phyloP scores from a whole-genome alignment of 2,113 vertebrate species.

The Petrocephalus microphthalmus region DNA sequence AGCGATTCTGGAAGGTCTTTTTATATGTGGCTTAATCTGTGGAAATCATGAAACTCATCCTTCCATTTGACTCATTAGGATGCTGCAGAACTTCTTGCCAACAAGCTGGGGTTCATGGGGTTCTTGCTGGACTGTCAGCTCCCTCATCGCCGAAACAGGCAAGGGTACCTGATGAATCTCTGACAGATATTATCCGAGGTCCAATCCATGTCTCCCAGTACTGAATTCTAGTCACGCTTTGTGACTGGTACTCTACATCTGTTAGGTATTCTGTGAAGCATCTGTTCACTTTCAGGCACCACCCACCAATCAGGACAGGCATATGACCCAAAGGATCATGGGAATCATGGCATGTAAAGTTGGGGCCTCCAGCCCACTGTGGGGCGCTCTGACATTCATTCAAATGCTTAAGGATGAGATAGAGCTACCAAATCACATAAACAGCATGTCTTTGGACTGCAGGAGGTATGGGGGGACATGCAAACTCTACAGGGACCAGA shows the following conservation, averaged over 20 bases:
- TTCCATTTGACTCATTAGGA: too few relatives aligned
- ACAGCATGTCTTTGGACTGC: neutral
- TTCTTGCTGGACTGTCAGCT: neutral
- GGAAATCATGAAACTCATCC: neutral
- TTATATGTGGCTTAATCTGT: neutral
- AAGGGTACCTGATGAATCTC: neutral
- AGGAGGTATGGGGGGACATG: neutral
- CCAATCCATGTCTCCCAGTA: neutral
- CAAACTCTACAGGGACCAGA: neutral
- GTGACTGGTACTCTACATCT: neutral
- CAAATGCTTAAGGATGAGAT: neutral
- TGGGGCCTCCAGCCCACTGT: neutral
- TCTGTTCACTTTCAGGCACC: neutral
- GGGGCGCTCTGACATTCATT: neutral
- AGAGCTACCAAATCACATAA: neutral
- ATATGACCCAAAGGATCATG: neutral
- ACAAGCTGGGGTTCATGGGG: neutral
- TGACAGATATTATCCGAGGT: neutral
- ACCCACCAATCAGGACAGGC: neutral
- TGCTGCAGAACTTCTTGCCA: neutral
- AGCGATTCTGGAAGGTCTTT: neutral
- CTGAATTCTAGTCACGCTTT: neutral
- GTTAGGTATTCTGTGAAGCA: slow-evolving; percentile 1
- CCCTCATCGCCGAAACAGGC: neutral
- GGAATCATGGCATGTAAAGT: neutral